A percentile compares a stretch with the other conserved stretches of the same genome.
Conservation (phyloP, 64 coral and sea anemone genomes). For the Pachyseris speciosa region DNA sequence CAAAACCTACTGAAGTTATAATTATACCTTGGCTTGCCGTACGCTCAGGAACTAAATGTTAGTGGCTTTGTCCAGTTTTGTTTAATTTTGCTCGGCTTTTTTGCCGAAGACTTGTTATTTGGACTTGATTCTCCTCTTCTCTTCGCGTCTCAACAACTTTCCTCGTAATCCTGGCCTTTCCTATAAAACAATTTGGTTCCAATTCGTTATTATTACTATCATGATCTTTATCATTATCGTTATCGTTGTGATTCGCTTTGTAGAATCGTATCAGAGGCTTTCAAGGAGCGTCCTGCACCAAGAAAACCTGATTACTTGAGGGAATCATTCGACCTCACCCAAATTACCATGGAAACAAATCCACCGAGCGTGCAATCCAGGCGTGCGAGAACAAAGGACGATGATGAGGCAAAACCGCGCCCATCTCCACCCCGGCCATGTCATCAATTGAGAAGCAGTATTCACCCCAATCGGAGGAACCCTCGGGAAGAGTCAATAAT, state of each 20-base stretch:
- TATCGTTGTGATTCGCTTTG: too few species aligned
- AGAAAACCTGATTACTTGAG: conserved; percentile 88
- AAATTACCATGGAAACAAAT: conserved; percentile 10
- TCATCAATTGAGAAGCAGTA: conserved; percentile 19
- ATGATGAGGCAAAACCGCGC: conserved; percentile 59
- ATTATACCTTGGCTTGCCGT: too few species aligned
- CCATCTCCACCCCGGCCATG: conserved; percentile 61
- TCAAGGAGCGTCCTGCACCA: conserved; percentile 71
- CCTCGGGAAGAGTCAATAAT: conserved; percentile 69
- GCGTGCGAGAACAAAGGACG: neutral
- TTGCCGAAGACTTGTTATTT: too few species aligned
- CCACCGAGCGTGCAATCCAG: neutral
- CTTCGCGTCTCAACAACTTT: too few species aligned
- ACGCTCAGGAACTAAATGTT: too few species aligned
- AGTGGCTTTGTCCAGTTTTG: too few species aligned
- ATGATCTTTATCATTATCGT: neutral
- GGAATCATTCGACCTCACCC: conserved; percentile 81
- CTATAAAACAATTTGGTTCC: too few species aligned
- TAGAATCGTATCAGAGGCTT: conserved; percentile 47
- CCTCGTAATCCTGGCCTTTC: too few species aligned
- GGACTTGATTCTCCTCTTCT: too few species aligned
- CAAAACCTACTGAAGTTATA: too few species aligned
- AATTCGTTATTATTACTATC: too few species aligned
- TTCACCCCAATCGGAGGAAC: conserved; percentile 38
- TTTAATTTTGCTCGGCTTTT: too few species aligned